These are phyloP conservation scores for Pecten maximus DNA, from an alignment of 2,888 invertebrate genomes.

Conservation along the genomic window DNA sequence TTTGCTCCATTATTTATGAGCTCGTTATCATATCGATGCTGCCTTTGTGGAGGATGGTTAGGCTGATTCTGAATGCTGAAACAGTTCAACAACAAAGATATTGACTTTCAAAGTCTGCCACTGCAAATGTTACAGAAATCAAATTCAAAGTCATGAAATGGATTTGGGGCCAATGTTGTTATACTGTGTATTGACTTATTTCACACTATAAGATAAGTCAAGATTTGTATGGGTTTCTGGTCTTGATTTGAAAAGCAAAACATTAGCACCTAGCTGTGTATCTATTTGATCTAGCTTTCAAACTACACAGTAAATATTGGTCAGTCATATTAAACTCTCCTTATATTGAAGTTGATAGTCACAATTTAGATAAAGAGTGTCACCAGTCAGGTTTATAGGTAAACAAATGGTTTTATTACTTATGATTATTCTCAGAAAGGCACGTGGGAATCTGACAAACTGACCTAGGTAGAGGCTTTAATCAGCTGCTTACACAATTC, in stretches of 20 bases:
- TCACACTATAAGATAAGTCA: no score
- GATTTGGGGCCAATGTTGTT: neutral
- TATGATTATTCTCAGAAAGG: neutral
- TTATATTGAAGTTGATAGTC: neutral
- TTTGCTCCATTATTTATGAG: neutral
- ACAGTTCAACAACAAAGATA: neutral
- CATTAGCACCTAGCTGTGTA: neutral
- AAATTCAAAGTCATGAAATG: neutral
- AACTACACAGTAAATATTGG: neutral
- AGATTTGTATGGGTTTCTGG: neutral
- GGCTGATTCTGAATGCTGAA: no score
- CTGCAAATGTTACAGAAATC: neutral
- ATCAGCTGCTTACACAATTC: no score
- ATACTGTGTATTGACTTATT: no score
- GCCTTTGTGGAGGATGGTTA: neutral
- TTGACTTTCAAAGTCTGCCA: neutral
- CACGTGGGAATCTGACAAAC: conserved; percentile 14
- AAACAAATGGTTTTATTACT: neutral
- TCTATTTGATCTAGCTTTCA: neutral
- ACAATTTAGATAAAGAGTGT: neutral
- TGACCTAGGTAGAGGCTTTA: neutral
- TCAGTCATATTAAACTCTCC: neutral
- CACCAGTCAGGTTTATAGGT: neutral
- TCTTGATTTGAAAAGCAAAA: neutral
- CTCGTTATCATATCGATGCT: neutral